Evolutionary conservation across 1,140 invertebrate genomes (phyloP).

Genomic region (Drosophila ercepeae): DNA sequence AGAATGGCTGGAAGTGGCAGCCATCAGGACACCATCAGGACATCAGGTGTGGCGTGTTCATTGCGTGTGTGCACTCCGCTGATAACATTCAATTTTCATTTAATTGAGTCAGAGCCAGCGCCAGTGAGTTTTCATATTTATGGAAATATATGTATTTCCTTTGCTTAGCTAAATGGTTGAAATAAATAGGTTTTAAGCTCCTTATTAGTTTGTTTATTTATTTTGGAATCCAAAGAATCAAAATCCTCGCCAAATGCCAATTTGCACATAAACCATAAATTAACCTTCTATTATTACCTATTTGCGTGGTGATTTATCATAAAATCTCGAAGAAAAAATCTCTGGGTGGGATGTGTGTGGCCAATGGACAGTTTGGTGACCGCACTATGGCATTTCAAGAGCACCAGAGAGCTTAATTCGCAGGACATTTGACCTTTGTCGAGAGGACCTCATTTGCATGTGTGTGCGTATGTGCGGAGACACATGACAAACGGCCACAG

Average conservation of each 20-base stretch:
- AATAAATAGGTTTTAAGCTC: too few species aligned
- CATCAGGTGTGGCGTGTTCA: slow-evolving; percentile 20
- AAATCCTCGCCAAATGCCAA: too few species aligned
- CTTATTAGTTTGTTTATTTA: too few species aligned
- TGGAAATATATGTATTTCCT: not conserved
- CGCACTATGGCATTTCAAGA: not conserved
- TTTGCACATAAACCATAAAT: slow-evolving; percentile 5
- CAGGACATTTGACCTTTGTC: slow-evolving; percentile 34
- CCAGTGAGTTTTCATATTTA: slow-evolving; percentile 2
- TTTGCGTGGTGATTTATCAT: not conserved
- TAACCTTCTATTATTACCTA: not conserved
- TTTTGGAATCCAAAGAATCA: too few species aligned
- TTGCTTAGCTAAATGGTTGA: too few species aligned
- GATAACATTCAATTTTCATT: slow-evolving; percentile 35
- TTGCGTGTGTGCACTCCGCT: slow-evolving; percentile 19
- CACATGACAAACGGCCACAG: slow-evolving; percentile 33
- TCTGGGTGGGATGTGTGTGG: not conserved
- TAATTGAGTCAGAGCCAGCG: slow-evolving; percentile 23
- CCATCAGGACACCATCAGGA: slow-evolving; percentile 3
- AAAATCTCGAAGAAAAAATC: not conserved
- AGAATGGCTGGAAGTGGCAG: not conserved
- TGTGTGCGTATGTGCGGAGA: slow-evolving; percentile 10
- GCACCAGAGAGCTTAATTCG: not conserved
- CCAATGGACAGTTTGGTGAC: not conserved
- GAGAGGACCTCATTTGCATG: slow-evolving; percentile 32